Base-by-base conservation (phyloP, 2,113 vertebrate species). In the Cygnus atratus region DNA sequence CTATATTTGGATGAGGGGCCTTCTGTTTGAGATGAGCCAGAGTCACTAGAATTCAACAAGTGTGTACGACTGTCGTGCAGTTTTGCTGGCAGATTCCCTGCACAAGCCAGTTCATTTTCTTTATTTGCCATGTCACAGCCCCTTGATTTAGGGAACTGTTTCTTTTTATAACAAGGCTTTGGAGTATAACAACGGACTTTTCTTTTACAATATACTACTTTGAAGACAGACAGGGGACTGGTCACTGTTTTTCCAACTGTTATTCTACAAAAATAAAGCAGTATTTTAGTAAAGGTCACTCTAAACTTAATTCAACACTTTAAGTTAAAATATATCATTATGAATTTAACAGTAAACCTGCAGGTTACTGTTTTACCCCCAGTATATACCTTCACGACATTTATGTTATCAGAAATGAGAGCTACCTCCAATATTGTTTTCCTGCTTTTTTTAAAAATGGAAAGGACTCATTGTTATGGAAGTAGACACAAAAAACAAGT, bases 81-180 rank as follows among this genome's bases (percentile, higher is more conserved):
- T 92, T 98, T 98, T 91, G 98, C 98, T 88, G 98, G 97, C 96
- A 99, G 96, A 90, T 99, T 99, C 74, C 98, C 97, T 80, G 98
- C 98, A 97, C 98, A 99, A 88, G 99, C 98, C 97, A 99, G 97
- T 98, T 99, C 98, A 88, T 99, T 99, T 97, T 99, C 98, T 95
- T 99, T 99, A 98, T 99, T 99, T 97, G 98, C 98, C 97, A 98
- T 98, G 96, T 98, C 98, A 96, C 97, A 96, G 87, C 84, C 97
- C 97, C 98, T 97, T 83, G 94, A 93, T 92, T 85, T 97, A 96
- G 97, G 97, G 95, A 97, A 94, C 95, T 95, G 97, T 81, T 98
- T 98, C 96, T 93, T 98, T 97, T 93, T 97, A 79, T 97, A 97
- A 95, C 94, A 98, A 95, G 95, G 85, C 96, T 97, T 98, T 97